These are phyloP conservation scores for Junonia oenone DNA, from an alignment of 2,888 invertebrate species.

Conservation along the genomic window DNA sequence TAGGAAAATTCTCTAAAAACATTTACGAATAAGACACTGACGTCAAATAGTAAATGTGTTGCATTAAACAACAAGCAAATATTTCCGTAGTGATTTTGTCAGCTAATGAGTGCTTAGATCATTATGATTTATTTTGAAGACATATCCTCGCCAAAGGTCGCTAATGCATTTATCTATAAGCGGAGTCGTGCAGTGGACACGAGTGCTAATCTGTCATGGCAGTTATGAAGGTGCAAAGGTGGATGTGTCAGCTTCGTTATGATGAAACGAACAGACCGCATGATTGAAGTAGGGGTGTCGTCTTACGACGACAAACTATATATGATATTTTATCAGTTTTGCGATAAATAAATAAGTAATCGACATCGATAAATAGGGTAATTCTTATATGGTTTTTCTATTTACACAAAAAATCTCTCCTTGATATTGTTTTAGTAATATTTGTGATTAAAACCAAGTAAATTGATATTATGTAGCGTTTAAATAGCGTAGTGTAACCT, in stretches of 20 bases:
- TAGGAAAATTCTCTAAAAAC: no score
- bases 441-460: no score
- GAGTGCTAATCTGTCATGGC: neutral
- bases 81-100: neutral
- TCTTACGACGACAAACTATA: neutral
- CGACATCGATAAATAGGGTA: no score
- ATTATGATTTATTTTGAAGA: constrained; percentile 13
- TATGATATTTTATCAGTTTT: no score
- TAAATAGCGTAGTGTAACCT: no score
- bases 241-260: constrained; percentile 1
- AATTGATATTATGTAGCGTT: no score
- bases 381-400: no score
- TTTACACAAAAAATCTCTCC: no score
- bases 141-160: constrained; percentile 7
- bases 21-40: no score
- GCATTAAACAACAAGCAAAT: neutral
- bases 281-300: neutral
- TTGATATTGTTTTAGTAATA: no score
- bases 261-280: neutral
- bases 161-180: constrained; percentile 4
- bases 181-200: neutral
- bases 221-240: constrained; percentile 5
- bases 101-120: constrained; percentile 7
- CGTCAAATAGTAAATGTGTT: no score
- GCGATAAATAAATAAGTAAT: no score